phyloP scores from a whole-genome alignment of 92 coral and sea anemone genomes.

The Pocillopora grandis region DNA sequence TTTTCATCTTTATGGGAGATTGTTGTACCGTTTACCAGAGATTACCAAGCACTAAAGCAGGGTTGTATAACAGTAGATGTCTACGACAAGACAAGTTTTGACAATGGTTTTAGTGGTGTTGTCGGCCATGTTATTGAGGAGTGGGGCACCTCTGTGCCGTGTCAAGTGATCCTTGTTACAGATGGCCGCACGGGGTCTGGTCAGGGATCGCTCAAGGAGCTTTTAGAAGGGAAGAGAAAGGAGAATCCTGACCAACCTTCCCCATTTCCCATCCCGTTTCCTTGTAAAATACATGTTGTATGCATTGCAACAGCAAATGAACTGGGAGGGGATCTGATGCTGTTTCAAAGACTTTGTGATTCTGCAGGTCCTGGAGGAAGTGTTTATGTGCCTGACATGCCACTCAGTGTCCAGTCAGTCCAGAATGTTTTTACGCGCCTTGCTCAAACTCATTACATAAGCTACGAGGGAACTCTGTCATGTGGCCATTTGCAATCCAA shows the following conservation, averaged over 20 bases:
- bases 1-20: constrained; percentile 99
- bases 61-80: constrained; percentile 97
- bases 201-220: constrained; percentile 71
- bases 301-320: constrained; percentile 74
- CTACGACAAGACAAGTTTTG: constrained; percentile 92
- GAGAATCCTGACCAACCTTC: constrained; percentile 66
- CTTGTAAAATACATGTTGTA: constrained; percentile 89
- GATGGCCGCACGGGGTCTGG: constrained; percentile 81
- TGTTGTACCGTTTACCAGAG: constrained; percentile 97
- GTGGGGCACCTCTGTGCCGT: constrained; percentile 98
- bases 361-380: constrained; percentile 91
- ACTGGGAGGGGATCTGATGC: constrained; percentile 64
- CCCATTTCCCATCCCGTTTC: constrained; percentile 91
- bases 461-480: constrained; percentile 75
- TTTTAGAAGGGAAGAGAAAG: constrained; percentile 71
- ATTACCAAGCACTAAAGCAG: constrained; percentile 93
- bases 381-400: constrained; percentile 88
- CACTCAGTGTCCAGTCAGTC: constrained; percentile 74
- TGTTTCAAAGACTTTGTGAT: constrained; percentile 88
- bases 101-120: constrained; percentile 94
- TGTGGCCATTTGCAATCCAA: constrained; percentile 92
- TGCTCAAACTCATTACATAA: constrained; percentile 83
- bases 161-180: constrained; percentile 89
- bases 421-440: constrained; percentile 87
- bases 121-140: constrained; percentile 97